These are phyloP conservation scores for Emydura subglobosa DNA, from an alignment of 2,113 vertebrate species.

Conservation along the genomic window DNA sequence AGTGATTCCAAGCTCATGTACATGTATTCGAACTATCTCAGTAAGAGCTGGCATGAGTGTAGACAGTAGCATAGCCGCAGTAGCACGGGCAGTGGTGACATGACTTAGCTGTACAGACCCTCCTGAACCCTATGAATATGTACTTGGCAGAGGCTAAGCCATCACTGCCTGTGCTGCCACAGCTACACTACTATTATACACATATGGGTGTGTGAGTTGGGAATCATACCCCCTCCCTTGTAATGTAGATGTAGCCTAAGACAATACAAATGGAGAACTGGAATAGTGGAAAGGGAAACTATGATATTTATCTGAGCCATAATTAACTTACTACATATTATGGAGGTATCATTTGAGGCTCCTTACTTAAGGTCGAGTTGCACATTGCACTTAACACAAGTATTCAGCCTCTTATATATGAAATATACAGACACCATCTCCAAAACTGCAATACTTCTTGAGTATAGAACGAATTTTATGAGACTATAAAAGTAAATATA, in stretches of 20 bases:
- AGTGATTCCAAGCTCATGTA: not conserved
- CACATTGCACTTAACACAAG: not conserved
- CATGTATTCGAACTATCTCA: not conserved
- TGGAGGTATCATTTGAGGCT: not conserved
- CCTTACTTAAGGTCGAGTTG: not conserved
- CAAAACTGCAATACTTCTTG: not conserved
- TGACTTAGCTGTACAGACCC: not conserved
- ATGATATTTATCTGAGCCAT: not conserved
- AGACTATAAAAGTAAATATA: not conserved
- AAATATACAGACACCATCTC: not conserved
- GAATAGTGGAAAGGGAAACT: not conserved
- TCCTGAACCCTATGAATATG: not conserved
- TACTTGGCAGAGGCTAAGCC: not conserved
- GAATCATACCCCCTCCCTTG: not conserved
- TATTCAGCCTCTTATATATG: not conserved
- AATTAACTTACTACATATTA: not conserved
- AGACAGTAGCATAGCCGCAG: too few species aligned
- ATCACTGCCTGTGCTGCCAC: not conserved
- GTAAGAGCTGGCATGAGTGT: not conserved
- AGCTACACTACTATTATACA: not conserved
- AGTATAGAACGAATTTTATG: not conserved
- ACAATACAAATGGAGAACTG: not conserved
- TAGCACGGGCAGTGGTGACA: not conserved
- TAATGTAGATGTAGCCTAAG: not conserved
- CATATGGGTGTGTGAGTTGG: not conserved